These are phyloP conservation scores for Podarcis siculus DNA, from an alignment of 2,797 vertebrate genomes.

Conservation along the genomic window DNA sequence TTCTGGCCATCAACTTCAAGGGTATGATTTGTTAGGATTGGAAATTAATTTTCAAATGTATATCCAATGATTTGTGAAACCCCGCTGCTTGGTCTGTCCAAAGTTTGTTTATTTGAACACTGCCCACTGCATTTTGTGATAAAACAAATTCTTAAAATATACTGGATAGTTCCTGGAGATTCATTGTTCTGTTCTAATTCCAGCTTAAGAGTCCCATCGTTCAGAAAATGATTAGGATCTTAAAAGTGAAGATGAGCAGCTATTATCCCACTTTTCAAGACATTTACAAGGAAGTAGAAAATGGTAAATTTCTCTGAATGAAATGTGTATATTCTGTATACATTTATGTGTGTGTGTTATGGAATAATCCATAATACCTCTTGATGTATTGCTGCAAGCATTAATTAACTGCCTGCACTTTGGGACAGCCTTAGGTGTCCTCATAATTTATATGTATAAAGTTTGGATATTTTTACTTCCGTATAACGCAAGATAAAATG, in stretches of 20 bases:
- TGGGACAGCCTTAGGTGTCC: neutral
- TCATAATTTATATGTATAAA: conserved; percentile 20
- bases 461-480: conserved; percentile 30
- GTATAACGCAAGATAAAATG: conserved; percentile 8
- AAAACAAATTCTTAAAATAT: neutral
- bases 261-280: conserved; percentile 82
- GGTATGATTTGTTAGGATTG: neutral
- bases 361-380: conserved; percentile 28
- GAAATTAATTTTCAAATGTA: neutral
- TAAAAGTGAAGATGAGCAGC: conserved; percentile 84
- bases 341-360: neutral
- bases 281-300: conserved; percentile 76
- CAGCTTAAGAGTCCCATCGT: conserved; percentile 82
- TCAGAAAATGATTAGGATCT: conserved; percentile 80
- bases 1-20: neutral
- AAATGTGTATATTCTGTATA: neutral
- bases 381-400: neutral
- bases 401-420: neutral
- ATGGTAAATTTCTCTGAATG: conserved; percentile 69
- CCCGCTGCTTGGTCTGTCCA: neutral
- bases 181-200: conserved; percentile 36
- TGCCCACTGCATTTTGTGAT: neutral
- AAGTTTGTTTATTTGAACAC: neutral
- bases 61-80: neutral
- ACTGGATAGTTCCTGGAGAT: conserved; percentile 16